phyloP scores from a whole-genome alignment of 2,888 invertebrate genomes.

The Pseudococcus viburni region DNA sequence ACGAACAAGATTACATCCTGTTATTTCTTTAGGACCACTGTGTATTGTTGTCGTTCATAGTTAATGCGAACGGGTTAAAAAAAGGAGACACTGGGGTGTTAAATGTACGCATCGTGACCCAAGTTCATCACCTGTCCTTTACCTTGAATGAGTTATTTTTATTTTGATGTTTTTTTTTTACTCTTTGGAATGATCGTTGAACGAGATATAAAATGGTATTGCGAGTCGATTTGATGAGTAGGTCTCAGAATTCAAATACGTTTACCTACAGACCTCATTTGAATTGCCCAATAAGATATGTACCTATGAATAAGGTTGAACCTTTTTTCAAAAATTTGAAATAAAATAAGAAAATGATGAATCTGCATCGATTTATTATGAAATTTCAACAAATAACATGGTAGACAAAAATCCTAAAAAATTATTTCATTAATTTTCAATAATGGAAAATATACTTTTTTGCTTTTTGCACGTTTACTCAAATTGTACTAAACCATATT shows the following conservation, averaged over 20 bases:
- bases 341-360: neutral
- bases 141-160: conserved; percentile 36
- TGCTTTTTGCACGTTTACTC: too few relatives aligned
- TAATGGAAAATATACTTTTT: too few relatives aligned
- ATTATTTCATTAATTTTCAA: neutral
- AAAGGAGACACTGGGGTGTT: conserved; percentile 46
- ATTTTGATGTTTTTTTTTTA: neutral
- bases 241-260: neutral
- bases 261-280: neutral
- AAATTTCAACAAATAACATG: neutral
- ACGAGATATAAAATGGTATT: neutral
- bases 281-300: neutral
- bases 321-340: neutral
- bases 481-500: too few relatives aligned
- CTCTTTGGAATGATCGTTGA: conserved; percentile 1
- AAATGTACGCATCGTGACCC: conserved; percentile 20
- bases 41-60: conserved; percentile 14
- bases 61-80: conserved; percentile 28
- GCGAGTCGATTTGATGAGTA: too few relatives aligned
- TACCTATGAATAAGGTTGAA: neutral
- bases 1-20: conserved; percentile 38
- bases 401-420: neutral
- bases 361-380: neutral
- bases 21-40: conserved; percentile 29
- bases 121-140: conserved; percentile 45